A percentile compares a stretch with the other conserved stretches of the same genome.
These are phyloP conservation scores for Irena cyanogastra DNA, from an alignment of 2,113 vertebrate species.

Conservation along the genomic window DNA sequence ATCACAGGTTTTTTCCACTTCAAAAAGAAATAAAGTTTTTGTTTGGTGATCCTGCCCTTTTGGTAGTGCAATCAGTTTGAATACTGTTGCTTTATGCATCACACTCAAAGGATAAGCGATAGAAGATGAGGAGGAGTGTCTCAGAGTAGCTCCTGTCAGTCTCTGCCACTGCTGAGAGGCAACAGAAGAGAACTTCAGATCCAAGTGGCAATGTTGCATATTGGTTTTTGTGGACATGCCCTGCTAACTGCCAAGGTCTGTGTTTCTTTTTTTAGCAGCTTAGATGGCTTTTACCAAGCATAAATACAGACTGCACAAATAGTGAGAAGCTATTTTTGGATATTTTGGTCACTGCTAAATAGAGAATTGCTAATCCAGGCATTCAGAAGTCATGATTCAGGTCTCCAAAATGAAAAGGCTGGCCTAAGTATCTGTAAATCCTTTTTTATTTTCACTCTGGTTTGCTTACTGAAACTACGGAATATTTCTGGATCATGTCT, in stretches of 20 bases:
- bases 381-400: conserved; percentile 45
- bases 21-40: neutral
- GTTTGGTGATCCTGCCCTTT: neutral
- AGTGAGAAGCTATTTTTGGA: conserved; percentile 49
- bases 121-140: neutral
- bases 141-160: neutral
- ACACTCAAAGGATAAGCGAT: neutral
- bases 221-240: neutral
- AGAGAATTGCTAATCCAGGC: conserved; percentile 43
- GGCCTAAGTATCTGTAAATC: neutral
- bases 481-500: neutral
- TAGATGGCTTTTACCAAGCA: conserved; percentile 23
- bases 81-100: neutral
- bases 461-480: neutral
- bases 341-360: conserved; percentile 44
- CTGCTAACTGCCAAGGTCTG: neutral
- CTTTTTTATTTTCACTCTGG: neutral
- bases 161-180: neutral
- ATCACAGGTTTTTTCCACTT: neutral
- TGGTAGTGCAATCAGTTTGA: neutral
- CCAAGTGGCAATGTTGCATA: neutral
- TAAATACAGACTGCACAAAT: conserved; percentile 42
- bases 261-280: conserved; percentile 32
- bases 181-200: neutral
- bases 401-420: neutral